phyloP scores from a whole-genome alignment of 1,140 invertebrate genomes.

The Achroia grisella region DNA sequence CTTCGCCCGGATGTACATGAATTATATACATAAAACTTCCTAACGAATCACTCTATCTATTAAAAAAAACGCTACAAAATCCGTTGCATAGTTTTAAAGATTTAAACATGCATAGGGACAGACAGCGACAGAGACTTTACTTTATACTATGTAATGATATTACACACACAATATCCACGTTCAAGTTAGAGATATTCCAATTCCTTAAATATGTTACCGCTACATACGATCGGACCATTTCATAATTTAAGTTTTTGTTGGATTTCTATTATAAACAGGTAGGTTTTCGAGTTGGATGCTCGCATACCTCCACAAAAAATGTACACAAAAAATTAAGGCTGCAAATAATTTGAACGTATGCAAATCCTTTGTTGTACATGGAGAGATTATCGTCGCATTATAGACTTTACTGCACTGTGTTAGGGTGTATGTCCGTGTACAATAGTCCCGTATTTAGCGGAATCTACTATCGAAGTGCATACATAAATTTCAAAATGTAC shows the following conservation, averaged over 20 bases:
- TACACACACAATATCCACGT: background rate
- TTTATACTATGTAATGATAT: too few relatives aligned
- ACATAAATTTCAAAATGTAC: background rate
- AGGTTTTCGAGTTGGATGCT: background rate
- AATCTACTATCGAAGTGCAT: background rate
- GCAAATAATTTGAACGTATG: slow-evolving; percentile 2
- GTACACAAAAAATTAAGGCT: background rate
- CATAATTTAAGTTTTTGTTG: slow-evolving; percentile 1
- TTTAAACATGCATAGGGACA: too few relatives aligned
- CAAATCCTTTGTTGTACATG: background rate
- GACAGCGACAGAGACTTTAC: too few relatives aligned
- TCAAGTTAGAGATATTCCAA: background rate
- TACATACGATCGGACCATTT: slow-evolving; percentile 1
- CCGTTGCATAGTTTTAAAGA: too few relatives aligned
- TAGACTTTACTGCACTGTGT: background rate
- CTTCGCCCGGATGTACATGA: too few relatives aligned
- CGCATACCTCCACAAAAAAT: background rate
- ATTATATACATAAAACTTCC: too few relatives aligned
- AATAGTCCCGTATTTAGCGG: background rate
- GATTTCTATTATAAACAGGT: slow-evolving; percentile 2
- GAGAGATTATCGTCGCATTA: background rate
- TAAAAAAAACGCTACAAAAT: too few relatives aligned
- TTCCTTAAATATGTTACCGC: background rate
- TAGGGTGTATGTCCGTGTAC: background rate
- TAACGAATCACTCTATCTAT: too few relatives aligned